These are phyloP conservation scores for Zosterops japonicus DNA, from an alignment of 2,113 vertebrate genomes.

Conservation along the genomic window DNA sequence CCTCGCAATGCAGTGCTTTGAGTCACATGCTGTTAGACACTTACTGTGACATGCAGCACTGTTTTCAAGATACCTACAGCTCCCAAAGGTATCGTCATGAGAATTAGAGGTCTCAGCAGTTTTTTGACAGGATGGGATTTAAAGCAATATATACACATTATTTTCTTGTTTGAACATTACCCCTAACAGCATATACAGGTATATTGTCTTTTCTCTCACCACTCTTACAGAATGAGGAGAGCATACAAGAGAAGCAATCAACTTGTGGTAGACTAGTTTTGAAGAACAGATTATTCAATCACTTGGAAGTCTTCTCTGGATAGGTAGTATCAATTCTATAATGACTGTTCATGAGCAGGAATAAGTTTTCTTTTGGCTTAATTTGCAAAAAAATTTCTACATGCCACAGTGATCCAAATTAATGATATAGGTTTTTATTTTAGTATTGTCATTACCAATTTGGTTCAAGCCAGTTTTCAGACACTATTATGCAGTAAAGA, in stretches of 20 bases:
- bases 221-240: background rate
- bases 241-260: background rate
- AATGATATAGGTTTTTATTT: background rate
- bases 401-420: background rate
- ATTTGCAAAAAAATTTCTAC: background rate
- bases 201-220: background rate
- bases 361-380: background rate
- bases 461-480: background rate
- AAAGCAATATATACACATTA: background rate
- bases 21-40: background rate
- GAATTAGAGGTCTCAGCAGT: slow-evolving; percentile 25
- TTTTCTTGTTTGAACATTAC: slow-evolving; percentile 6
- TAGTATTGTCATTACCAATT: background rate
- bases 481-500: background rate
- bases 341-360: background rate
- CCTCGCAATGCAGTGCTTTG: background rate
- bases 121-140: background rate
- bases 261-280: background rate
- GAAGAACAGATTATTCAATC: background rate
- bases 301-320: background rate
- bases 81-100: slow-evolving; percentile 17
- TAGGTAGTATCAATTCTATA: background rate
- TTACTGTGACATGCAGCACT: background rate
- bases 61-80: background rate
- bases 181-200: background rate